These are phyloP conservation scores for Oryzias javanicus DNA, from an alignment of 2,113 vertebrate genomes.

Conservation along the genomic window DNA sequence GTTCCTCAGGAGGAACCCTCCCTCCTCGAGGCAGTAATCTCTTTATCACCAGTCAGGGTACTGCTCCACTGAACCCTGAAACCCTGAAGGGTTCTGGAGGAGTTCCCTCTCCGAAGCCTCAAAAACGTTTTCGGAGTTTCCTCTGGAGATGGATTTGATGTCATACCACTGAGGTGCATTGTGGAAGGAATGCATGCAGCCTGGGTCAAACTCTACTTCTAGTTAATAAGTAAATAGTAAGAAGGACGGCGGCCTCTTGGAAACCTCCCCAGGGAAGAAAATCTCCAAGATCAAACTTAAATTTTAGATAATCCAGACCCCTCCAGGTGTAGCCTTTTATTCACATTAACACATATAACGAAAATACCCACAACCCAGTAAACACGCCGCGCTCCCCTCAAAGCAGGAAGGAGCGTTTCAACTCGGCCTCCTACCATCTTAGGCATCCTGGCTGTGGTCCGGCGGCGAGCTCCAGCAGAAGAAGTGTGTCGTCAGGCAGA, in stretches of 20 bases:
- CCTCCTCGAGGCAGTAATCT: neutral
- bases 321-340: neutral
- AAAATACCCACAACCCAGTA: neutral
- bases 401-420: slow-evolving; percentile 18
- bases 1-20: neutral
- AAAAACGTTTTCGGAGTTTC: no score
- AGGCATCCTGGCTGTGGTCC: slow-evolving; percentile 78
- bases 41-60: neutral
- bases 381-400: neutral
- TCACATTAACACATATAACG: neutral
- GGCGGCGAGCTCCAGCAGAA: slow-evolving; percentile 33
- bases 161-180: neutral
- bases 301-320: no score
- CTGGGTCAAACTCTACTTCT: slow-evolving; percentile 66
- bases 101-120: no score
- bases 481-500: slow-evolving; percentile 45
- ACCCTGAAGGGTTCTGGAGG: neutral
- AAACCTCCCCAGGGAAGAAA: slow-evolving; percentile 6
- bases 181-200: slow-evolving; percentile 36
- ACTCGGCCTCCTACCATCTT: slow-evolving; percentile 78
- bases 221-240: slow-evolving; percentile 76
- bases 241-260: slow-evolving; percentile 28
- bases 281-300: neutral
- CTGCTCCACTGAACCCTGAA: neutral
- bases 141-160: no score